phyloP scores from a whole-genome alignment of 2,797 vertebrate species.

The Novumbra hubbsi region DNA sequence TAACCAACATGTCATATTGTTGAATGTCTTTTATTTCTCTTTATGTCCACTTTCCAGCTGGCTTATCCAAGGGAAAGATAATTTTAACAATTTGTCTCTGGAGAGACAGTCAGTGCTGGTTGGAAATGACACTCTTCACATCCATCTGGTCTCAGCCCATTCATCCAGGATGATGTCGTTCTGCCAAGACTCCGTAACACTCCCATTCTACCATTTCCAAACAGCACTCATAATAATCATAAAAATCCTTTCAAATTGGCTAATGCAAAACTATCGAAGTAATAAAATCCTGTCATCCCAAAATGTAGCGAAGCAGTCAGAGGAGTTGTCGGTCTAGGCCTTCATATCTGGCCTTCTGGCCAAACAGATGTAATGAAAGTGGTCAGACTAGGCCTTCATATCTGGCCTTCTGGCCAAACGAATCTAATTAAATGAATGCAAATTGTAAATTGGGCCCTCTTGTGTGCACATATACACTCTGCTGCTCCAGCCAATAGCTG shows the following conservation, averaged over 20 bases:
- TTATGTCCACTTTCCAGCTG: not conserved
- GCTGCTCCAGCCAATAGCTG: not conserved
- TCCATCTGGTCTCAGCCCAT: not conserved
- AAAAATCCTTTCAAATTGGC: conserved; percentile 41
- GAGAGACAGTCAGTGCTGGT: not conserved
- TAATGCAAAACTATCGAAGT: conserved; percentile 44
- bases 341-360: conserved; percentile 9
- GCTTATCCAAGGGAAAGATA: not conserved
- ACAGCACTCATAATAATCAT: not conserved
- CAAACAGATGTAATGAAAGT: conserved; percentile 53
- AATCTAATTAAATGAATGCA: conserved; percentile 54
- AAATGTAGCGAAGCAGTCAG: conserved; percentile 40
- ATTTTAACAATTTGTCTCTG: too few relatives aligned
- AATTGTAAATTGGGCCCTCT: conserved; percentile 46
- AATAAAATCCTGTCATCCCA: conserved; percentile 45
- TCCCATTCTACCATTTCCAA: not conserved
- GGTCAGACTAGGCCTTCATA: not conserved
- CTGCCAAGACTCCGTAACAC: not conserved
- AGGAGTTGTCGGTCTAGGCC: not conserved
- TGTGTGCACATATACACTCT: conserved; percentile 10
- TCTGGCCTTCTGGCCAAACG: conserved; percentile 25
- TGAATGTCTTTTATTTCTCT: not conserved
- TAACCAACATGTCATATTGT: not conserved
- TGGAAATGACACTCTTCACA: not conserved
- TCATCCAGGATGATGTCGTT: not conserved